Percentiles rank a stretch among this genome's conserved stretches.
Conservation (phyloP, 2,797 vertebrate genomes). For the Syndactyla subalaris region DNA sequence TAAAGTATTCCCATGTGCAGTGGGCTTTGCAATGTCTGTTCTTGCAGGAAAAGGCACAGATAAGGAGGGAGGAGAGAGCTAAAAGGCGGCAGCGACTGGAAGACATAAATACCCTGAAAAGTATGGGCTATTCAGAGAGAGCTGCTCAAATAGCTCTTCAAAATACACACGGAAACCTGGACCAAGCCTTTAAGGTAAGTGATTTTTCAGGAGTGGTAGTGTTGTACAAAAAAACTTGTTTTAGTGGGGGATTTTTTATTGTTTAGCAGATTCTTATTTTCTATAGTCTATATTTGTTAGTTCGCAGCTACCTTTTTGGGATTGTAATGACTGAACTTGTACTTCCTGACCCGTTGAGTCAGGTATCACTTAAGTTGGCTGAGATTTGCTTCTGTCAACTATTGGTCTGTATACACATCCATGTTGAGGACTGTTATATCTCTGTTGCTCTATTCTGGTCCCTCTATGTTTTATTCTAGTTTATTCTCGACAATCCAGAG, state of each 20-base stretch:
- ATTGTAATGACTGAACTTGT: not conserved
- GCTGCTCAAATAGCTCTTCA: constrained; percentile 86
- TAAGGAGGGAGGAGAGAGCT: constrained; percentile 82
- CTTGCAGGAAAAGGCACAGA: constrained; percentile 85
- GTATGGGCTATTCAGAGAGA: constrained; percentile 83
- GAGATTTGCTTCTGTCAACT: not conserved
- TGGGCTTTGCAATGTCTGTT: not conserved
- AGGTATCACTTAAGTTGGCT: not conserved
- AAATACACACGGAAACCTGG: constrained; percentile 81
- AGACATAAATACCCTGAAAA: constrained; percentile 77
- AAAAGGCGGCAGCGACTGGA: constrained; percentile 80
- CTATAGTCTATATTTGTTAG: not conserved
- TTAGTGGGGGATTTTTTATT: not conserved
- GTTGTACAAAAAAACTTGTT: not conserved
- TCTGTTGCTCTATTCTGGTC: not conserved
- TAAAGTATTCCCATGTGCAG: not conserved
- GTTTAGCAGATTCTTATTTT: not conserved
- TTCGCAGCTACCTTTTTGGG: not conserved
- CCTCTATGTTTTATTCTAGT: constrained; percentile 50
- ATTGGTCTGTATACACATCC: not conserved
- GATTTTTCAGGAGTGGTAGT: not conserved
- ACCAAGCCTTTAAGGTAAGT: constrained; percentile 83
- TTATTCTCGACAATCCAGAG: constrained; percentile 77
- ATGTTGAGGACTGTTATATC: rapidly evolving
- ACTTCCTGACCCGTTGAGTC: not conserved